Evolutionary conservation across 2,113 vertebrate species (phyloP).

Genomic region (Lycaon pictus): DNA sequence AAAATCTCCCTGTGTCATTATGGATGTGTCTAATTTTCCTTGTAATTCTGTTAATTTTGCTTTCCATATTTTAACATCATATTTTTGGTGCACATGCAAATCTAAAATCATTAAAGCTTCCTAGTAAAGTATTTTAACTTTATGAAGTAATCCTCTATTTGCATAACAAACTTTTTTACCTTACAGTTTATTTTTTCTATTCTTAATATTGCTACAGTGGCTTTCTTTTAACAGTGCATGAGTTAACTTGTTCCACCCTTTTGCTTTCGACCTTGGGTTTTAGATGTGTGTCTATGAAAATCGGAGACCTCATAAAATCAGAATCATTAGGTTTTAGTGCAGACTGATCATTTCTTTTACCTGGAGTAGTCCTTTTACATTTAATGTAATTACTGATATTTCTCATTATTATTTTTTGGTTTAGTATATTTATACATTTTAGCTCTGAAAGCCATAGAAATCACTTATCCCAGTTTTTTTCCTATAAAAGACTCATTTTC

Average conservation of each 20-base stretch:
- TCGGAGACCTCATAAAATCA: background rate
- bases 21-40: background rate
- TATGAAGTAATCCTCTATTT: background rate
- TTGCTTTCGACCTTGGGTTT: background rate
- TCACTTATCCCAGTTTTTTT: conserved; percentile 93
- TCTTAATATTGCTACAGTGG: background rate
- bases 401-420: conserved; percentile 86
- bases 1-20: background rate
- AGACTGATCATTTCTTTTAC: background rate
- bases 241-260: background rate
- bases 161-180: background rate
- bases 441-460: conserved; percentile 99
- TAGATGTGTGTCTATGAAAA: background rate
- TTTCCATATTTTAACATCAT: conserved; percentile 1
- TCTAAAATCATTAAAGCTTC: background rate
- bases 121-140: background rate
- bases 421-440: conserved; percentile 99
- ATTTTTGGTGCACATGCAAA: conserved; percentile 15
- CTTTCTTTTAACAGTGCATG: conserved; percentile 21
- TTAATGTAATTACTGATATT: background rate
- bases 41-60: conserved; percentile 17
- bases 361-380: background rate
- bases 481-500: conserved; percentile 98
- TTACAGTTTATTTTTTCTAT: background rate
- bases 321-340: background rate